Conservation (phyloP, 2,113 vertebrate species). For the Prolemur simus region DNA sequence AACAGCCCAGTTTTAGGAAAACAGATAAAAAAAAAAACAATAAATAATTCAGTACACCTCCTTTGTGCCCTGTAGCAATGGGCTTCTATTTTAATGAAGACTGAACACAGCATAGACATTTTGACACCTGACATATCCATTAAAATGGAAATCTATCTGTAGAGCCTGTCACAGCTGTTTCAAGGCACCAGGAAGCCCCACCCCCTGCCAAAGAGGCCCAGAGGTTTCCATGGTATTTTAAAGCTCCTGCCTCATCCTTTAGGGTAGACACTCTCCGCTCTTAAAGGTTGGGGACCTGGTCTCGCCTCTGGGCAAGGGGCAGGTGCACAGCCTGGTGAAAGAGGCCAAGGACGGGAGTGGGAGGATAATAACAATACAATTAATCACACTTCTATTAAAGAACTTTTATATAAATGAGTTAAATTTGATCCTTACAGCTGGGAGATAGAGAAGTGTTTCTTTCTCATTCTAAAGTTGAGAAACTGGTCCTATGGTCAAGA, state of each 20-base stretch:
- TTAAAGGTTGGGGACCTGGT: not conserved
- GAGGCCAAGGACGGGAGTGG: too few species aligned
- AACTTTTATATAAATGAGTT: not conserved
- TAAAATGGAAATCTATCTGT: conserved; percentile 56
- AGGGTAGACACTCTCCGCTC: not conserved
- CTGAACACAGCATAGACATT: not conserved
- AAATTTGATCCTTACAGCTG: not conserved
- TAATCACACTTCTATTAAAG: not conserved
- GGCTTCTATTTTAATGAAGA: conserved; percentile 66
- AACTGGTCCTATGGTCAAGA: not conserved
- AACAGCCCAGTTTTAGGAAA: conserved; percentile 66
- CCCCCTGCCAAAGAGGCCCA: not conserved
- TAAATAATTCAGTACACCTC: conserved; percentile 59
- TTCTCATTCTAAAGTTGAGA: not conserved
- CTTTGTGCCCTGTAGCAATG: not conserved
- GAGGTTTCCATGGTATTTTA: not conserved
- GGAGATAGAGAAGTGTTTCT: not conserved
- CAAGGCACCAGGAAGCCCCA: not conserved
- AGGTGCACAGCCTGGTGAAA: not conserved
- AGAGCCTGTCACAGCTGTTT: conserved; percentile 12
- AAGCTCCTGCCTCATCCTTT: not conserved
- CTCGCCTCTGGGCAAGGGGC: not conserved
- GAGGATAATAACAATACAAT: not conserved
- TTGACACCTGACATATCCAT: conserved; percentile 24
- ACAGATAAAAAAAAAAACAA: conserved; percentile 39